Conservation (phyloP, 2,888 invertebrate species). For the Atethmia centrago region DNA sequence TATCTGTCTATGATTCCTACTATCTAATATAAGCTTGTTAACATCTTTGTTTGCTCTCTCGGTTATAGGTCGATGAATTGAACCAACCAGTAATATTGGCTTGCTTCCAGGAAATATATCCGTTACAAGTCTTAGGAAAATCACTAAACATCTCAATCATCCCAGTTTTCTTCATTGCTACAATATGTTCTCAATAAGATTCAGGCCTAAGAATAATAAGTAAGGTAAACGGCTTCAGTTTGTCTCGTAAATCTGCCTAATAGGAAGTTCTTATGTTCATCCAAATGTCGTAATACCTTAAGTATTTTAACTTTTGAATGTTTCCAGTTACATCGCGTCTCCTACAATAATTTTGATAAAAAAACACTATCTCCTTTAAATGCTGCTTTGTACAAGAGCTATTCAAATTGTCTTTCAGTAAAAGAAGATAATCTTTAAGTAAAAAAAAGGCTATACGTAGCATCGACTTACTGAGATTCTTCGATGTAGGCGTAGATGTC, state of each 20-base stretch:
- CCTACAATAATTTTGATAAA: not conserved
- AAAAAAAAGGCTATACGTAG: slow-evolving; percentile 46
- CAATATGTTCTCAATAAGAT: not conserved
- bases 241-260: not conserved
- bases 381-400: not conserved
- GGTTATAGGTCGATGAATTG: slow-evolving; percentile 21
- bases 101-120: slow-evolving; percentile 32
- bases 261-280: not conserved
- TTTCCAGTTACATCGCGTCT: not conserved
- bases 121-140: not conserved
- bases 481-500: slow-evolving; percentile 39
- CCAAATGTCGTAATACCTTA: not conserved
- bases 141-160: slow-evolving; percentile 8
- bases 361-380: not conserved
- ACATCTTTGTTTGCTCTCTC: slow-evolving; percentile 20
- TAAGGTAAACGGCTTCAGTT: not conserved
- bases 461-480: slow-evolving; percentile 56
- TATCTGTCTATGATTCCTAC: not conserved
- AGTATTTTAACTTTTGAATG: not conserved
- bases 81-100: slow-evolving; percentile 28
- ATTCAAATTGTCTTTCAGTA: slow-evolving; percentile 1
- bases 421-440: not conserved
- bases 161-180: not conserved
- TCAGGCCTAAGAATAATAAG: not conserved
- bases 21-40: slow-evolving; percentile 11